A percentile compares a stretch with the other conserved stretches of the same genome.
Evolutionary conservation across 2,113 vertebrate genomes (phyloP).

Genomic region (Acanthochromis polyacanthus): DNA sequence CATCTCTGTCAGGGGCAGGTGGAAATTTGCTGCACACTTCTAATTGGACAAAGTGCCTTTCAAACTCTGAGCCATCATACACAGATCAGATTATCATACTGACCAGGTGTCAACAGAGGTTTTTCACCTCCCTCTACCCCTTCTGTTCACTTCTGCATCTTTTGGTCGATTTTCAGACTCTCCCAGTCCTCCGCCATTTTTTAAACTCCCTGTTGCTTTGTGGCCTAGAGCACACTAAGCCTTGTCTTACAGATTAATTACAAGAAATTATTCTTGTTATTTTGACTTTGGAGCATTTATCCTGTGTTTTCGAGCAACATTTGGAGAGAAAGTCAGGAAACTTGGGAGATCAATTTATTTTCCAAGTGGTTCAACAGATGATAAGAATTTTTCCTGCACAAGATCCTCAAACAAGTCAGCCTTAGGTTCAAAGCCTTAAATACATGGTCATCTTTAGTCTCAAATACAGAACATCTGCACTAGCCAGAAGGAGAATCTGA

Average conservation of each 20-base stretch:
- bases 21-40: slow-evolving; percentile 91
- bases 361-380: neutral
- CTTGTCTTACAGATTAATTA: slow-evolving; percentile 44
- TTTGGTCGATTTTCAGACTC: slow-evolving; percentile 25
- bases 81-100: slow-evolving; percentile 84
- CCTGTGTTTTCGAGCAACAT: neutral
- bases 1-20: slow-evolving; percentile 93
- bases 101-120: slow-evolving; percentile 74
- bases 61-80: slow-evolving; percentile 87
- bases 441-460: slow-evolving; percentile 44
- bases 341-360: neutral
- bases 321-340: neutral
- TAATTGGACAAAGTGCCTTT: slow-evolving; percentile 97
- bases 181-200: slow-evolving; percentile 5
- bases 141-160: slow-evolving; percentile 26
- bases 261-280: slow-evolving; percentile 41
- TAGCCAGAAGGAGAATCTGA: slow-evolving; percentile 37
- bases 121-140: slow-evolving; percentile 41
- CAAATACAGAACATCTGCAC: slow-evolving; percentile 21
- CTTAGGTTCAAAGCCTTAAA: neutral
- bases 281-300: slow-evolving; percentile 35
- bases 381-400: neutral
- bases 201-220: slow-evolving; percentile 35
- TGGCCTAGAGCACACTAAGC: slow-evolving; percentile 39
- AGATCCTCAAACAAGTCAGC: neutral